A percentile compares a stretch with the other conserved stretches of the same genome.
Evolutionary conservation across 2,113 vertebrate genomes (phyloP).

Genomic region (Ondatra zibethicus): DNA sequence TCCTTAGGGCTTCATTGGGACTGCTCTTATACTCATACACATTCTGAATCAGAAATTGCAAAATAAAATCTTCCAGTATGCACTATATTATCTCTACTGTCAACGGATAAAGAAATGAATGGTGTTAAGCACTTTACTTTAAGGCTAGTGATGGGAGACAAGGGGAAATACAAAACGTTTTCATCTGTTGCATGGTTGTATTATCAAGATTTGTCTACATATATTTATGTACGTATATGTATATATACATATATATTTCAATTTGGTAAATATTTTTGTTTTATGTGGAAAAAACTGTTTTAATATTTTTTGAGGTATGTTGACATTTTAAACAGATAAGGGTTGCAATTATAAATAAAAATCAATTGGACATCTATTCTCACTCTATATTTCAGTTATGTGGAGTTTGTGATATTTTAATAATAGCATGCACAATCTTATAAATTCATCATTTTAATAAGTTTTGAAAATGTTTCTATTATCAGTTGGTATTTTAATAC

Average conservation of each 20-base stretch:
- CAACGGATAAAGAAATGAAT: neutral
- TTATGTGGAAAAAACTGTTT: neutral
- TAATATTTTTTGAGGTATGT: neutral
- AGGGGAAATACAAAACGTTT: neutral
- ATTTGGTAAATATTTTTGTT: conserved; percentile 1
- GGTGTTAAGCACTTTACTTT: neutral
- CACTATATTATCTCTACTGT: neutral
- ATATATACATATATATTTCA: too few species aligned
- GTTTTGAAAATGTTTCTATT: neutral
- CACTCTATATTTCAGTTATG: neutral
- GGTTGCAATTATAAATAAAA: neutral
- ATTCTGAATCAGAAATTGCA: neutral
- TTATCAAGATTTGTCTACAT: neutral
- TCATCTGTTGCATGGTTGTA: neutral
- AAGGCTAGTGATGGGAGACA: neutral
- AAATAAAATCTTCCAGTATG: neutral
- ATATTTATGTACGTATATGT: too few species aligned
- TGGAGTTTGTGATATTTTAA: neutral
- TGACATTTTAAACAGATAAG: neutral
- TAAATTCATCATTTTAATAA: neutral
- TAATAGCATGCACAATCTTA: neutral
- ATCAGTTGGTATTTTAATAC: neutral
- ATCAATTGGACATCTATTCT: neutral
- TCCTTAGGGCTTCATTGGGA: neutral
- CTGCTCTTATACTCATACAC: neutral